A percentile compares a stretch with the other conserved stretches of the same genome.
Evolutionary conservation across 1,140 invertebrate genomes (phyloP).

Genomic region (Drosophila insularis): DNA sequence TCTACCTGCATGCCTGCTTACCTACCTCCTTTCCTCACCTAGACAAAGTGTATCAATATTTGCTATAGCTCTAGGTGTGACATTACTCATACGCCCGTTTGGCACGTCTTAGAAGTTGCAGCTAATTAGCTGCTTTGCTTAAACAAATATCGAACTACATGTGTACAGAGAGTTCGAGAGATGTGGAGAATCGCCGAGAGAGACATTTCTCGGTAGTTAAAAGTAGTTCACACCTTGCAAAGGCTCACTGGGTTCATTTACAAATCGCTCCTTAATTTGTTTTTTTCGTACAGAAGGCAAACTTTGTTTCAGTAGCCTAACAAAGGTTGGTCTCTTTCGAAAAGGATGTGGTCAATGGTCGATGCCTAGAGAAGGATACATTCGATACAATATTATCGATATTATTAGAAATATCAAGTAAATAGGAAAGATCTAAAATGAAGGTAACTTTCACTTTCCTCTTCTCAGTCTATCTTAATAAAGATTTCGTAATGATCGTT

Average conservation of each 20-base stretch:
- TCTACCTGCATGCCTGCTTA: not conserved
- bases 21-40: not conserved
- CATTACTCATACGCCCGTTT: conserved; percentile 73
- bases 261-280: not conserved
- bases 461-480: too few species aligned
- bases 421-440: too few species aligned
- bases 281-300: too few species aligned
- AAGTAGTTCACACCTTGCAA: conserved; percentile 72
- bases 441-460: too few species aligned
- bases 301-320: too few species aligned
- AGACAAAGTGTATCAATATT: conserved; percentile 48
- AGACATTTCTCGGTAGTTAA: conserved; percentile 46
- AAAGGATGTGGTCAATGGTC: too few species aligned
- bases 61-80: conserved; percentile 51
- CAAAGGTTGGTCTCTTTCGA: too few species aligned
- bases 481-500: too few species aligned
- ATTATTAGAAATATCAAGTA: too few species aligned
- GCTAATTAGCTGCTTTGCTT: conserved; percentile 66
- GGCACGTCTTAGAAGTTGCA: conserved; percentile 64
- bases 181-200: not conserved
- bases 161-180: not conserved
- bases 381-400: too few species aligned
- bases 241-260: not conserved
- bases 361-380: too few species aligned
- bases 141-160: conserved; percentile 25